phyloP scores from a whole-genome alignment of 2,797 vertebrate genomes.

The Kryptopterus vitreolus region DNA sequence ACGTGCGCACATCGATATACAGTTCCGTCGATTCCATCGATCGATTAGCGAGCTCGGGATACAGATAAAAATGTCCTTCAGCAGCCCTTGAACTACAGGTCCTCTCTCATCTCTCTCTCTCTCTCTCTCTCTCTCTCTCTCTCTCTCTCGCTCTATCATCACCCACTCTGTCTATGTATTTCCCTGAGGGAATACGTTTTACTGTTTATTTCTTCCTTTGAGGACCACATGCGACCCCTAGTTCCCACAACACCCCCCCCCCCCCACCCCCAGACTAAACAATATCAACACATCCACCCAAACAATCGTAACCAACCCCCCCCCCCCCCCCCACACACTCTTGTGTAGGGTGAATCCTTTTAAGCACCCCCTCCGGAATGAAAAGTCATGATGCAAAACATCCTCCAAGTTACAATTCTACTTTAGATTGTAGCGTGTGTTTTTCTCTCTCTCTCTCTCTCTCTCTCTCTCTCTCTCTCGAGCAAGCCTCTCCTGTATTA shows the following conservation, averaged over 20 bases:
- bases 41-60: constrained; percentile 1
- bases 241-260: no score
- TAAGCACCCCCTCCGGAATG: no score
- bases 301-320: background rate
- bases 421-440: no score
- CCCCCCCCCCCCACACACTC: no score
- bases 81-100: background rate
- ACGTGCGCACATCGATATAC: background rate
- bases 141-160: background rate
- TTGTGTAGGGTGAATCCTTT: no score
- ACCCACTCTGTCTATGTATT: constrained; percentile 12
- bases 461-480: no score
- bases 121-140: background rate
- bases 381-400: no score
- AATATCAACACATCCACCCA: background rate
- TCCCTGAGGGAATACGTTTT: background rate
- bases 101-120: background rate
- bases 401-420: no score
- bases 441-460: no score
- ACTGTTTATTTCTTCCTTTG: background rate
- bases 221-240: background rate
- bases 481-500: no score
- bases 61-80: background rate
- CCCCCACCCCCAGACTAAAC: background rate
- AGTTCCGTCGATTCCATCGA: background rate